Evolutionary conservation across 53 echinoderm and acorn worm species (phyloP).

Genomic region (Hippasteria phrygiana): DNA sequence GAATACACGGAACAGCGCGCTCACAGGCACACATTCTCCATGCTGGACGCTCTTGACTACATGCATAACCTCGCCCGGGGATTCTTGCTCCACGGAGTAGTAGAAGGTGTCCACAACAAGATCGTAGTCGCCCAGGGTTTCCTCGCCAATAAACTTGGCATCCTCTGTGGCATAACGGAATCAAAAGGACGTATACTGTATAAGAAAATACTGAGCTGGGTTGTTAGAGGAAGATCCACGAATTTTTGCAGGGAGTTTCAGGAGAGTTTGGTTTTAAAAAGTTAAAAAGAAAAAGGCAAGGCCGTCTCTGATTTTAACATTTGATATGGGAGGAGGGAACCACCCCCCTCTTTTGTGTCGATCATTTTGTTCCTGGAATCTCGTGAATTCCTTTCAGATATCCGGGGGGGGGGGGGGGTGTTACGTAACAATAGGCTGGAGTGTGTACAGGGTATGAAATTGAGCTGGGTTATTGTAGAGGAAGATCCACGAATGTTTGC

Average conservation of each 20-base stretch:
- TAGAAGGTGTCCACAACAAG: background rate
- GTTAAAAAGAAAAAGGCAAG: no score
- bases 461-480: no score
- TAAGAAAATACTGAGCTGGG: background rate
- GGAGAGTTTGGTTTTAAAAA: background rate
- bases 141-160: background rate
- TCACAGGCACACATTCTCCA: constrained; percentile 2
- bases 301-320: background rate
- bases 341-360: no score
- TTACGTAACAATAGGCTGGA: no score
- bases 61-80: no score
- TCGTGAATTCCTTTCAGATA: no score
- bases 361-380: no score
- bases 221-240: background rate
- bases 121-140: constrained; percentile 11
- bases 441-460: no score
- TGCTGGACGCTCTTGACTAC: background rate
- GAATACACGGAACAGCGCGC: background rate
- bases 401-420: no score
- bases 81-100: background rate
- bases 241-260: background rate
- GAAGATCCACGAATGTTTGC: no score
- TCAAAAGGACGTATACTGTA: background rate
- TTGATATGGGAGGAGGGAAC: no score
- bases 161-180: background rate